These are phyloP conservation scores for Tenthredo mesomela DNA, from an alignment of 2,888 invertebrate genomes.

Conservation along the genomic window DNA sequence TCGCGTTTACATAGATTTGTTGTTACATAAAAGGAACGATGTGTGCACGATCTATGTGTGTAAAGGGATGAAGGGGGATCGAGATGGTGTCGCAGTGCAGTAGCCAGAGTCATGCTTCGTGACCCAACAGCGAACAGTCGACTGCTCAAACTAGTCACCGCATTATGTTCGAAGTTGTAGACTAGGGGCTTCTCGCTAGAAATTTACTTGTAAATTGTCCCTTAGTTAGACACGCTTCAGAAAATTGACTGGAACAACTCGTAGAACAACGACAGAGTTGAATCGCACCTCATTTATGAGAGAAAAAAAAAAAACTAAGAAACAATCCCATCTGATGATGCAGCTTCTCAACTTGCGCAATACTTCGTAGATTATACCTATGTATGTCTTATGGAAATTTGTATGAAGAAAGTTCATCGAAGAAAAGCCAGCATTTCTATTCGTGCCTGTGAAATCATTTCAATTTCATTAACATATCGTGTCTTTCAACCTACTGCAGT, in stretches of 20 bases:
- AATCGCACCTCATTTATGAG: background rate
- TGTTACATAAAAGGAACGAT: conserved; percentile 25
- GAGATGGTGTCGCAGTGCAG: conserved; percentile 53
- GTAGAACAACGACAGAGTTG: background rate
- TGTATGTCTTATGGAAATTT: background rate
- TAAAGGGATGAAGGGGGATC: conserved; percentile 19
- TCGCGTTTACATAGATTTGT: conserved; percentile 14
- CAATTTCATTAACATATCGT: background rate
- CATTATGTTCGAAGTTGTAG: conserved; percentile 58
- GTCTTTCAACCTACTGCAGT: too few relatives aligned
- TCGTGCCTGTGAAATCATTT: too few relatives aligned
- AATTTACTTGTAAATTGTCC: conserved; percentile 55
- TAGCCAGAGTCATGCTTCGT: conserved; percentile 59
- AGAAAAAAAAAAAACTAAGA: background rate
- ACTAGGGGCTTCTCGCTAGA: conserved; percentile 54
- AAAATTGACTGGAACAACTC: conserved; percentile 28
- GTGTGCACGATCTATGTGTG: background rate
- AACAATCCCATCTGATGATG: background rate
- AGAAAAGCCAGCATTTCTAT: background rate
- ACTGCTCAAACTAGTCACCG: conserved; percentile 64
- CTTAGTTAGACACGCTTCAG: background rate
- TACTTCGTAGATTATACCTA: background rate
- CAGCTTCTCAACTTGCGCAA: background rate
- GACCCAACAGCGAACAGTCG: conserved; percentile 62
- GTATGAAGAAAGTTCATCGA: background rate